phyloP scores from a whole-genome alignment of 2,888 invertebrate genomes.

The Conus canariensis region DNA sequence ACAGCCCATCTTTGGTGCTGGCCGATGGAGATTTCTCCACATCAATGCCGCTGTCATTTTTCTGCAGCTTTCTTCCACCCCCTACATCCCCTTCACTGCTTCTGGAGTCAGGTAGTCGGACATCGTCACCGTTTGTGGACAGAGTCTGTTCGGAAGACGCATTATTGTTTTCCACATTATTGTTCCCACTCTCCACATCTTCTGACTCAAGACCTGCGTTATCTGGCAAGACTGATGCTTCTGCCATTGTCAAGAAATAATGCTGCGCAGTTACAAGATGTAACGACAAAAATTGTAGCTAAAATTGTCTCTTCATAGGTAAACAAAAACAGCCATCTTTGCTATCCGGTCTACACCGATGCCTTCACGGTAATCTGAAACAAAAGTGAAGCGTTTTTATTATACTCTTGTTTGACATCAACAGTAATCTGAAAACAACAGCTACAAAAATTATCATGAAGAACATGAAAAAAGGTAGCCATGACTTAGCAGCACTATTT shows the following conservation, averaged over 20 bases:
- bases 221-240: background rate
- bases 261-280: background rate
- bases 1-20: conserved; percentile 54
- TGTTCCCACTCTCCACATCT: background rate
- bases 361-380: no score
- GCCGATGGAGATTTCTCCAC: conserved; percentile 66
- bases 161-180: no score
- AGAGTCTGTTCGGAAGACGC: background rate
- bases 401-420: no score
- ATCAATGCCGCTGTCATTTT: conserved; percentile 75
- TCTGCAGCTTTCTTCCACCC: conserved; percentile 57
- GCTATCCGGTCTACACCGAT: no score
- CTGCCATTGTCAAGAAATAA: background rate
- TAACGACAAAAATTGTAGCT: background rate
- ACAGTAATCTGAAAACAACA: no score
- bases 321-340: no score
- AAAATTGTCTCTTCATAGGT: no score
- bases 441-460: no score
- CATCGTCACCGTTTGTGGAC: background rate
- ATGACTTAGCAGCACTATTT: no score
- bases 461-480: no score
- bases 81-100: conserved; percentile 27
- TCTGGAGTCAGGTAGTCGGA: conserved; percentile 31
- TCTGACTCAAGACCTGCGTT: background rate
- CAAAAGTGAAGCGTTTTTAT: no score